Base-by-base conservation (phyloP, 2,888 invertebrate genomes). In the Lomographa bimaculata region DNA sequence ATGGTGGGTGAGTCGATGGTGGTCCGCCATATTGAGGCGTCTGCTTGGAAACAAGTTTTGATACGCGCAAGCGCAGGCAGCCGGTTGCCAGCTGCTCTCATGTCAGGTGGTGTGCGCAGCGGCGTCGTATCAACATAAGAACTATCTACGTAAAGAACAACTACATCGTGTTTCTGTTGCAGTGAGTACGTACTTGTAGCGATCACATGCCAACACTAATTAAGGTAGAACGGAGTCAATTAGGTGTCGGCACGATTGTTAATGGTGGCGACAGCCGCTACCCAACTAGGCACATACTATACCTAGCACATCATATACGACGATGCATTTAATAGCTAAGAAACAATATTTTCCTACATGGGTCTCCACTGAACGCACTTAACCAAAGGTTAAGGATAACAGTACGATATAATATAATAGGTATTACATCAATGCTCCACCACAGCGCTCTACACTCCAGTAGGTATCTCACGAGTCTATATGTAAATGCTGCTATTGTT, bases 81-180 rank as follows among this genome's bases (percentile, higher is more conserved):
- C 79, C 82, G 83, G 78, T 78, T 65, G 82, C 74, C 85, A 84
- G 81, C 84, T 85, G 84, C 71, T 73, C 65, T 74, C 66, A 65
- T 71, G 82, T 86, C 86, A 85, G 85, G 83, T 86, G 86, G 79
- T 79, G 68, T 64, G 79, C 71, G 78, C 74, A 78, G 78, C 71
- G 78, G 75, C 79, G 78, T 79, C 73, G 77, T 64, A 54, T 69
- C 64, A 62, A 69, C 68, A 66, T 70, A 71, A 70, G 62, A 61
- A 62, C 61, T 60, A 43, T 11, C 28, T 51, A 58, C 46, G 20
- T 43, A 51, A 51, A 50, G 34, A 35, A 38, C 45, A 30, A 38
- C 33, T 33, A 37, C 27, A 12, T 45, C 26, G 26, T 51, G 49
- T 50, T 48, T 53, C 42, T 42, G 38, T 44, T 39, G 46, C 43